Conservation (phyloP, 2,113 vertebrate genomes). For the Austrofundulus limnaeus region DNA sequence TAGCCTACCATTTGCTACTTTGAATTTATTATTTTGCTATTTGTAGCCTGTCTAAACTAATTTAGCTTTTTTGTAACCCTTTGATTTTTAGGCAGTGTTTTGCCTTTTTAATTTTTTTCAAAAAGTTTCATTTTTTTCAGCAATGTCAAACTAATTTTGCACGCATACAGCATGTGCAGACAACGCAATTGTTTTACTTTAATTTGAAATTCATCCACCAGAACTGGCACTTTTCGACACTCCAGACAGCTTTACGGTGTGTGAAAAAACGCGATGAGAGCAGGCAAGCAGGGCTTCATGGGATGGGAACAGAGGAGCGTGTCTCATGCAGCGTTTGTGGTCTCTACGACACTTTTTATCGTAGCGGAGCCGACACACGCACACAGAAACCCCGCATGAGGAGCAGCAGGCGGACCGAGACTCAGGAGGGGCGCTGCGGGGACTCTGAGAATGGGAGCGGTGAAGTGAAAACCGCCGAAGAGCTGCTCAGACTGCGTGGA, state of each 20-base stretch:
- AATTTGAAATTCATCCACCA: constrained; percentile 17
- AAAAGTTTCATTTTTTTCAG: no score
- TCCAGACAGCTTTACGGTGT: neutral
- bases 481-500: constrained; percentile 32
- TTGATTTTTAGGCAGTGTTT: no score
- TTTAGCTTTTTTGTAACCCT: no score
- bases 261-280: constrained; percentile 11
- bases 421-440: constrained; percentile 36
- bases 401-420: constrained; percentile 19
- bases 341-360: constrained; percentile 18
- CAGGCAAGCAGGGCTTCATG: constrained; percentile 34
- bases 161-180: no score
- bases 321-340: constrained; percentile 13
- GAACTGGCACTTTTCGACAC: constrained; percentile 1
- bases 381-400: constrained; percentile 19
- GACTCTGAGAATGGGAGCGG: constrained; percentile 60
- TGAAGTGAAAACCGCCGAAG: constrained; percentile 60
- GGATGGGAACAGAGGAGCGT: constrained; percentile 51
- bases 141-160: no score
- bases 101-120: no score
- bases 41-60: no score
- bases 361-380: neutral
- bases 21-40: no score
- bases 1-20: no score
- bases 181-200: constrained; percentile 4